phyloP scores from a whole-genome alignment of 2,113 vertebrate species.

The Tinamus guttatus region DNA sequence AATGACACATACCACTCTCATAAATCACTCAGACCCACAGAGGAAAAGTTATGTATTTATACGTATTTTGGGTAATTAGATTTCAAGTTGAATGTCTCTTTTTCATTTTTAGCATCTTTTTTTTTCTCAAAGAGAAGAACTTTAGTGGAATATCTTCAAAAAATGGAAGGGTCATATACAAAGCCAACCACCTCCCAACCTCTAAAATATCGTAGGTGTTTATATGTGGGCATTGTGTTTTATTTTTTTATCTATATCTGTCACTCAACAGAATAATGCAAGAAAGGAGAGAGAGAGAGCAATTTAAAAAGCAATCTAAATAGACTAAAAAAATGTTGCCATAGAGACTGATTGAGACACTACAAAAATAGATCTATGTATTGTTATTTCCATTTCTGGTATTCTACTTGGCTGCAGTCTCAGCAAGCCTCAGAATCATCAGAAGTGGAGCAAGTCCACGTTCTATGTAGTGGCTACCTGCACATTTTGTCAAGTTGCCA shows the following conservation, averaged over 20 bases:
- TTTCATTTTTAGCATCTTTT: background rate
- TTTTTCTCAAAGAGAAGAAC: background rate
- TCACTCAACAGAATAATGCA: slow-evolving; percentile 5
- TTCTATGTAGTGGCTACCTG: background rate
- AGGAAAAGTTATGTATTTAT: background rate
- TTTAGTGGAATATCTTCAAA: background rate
- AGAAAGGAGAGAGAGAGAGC: background rate
- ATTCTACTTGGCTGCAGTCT: background rate
- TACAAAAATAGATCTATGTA: slow-evolving; percentile 1
- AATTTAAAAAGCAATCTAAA: background rate
- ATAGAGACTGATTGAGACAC: background rate
- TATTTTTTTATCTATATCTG: background rate
- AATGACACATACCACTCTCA: background rate
- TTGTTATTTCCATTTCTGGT: slow-evolving; percentile 21
- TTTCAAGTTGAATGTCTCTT: background rate
- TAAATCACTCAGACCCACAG: background rate
- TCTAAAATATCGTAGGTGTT: background rate
- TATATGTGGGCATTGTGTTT: background rate
- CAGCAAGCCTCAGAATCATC: background rate
- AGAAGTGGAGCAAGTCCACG: background rate
- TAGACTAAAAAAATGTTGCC: slow-evolving; percentile 40
- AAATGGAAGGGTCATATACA: slow-evolving; percentile 16
- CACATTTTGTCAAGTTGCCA: background rate
- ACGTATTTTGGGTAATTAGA: background rate
- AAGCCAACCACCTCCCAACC: background rate